These are phyloP conservation scores for Gallinago nigripennis DNA, from an alignment of 2,797 vertebrate species.

Conservation along the genomic window DNA sequence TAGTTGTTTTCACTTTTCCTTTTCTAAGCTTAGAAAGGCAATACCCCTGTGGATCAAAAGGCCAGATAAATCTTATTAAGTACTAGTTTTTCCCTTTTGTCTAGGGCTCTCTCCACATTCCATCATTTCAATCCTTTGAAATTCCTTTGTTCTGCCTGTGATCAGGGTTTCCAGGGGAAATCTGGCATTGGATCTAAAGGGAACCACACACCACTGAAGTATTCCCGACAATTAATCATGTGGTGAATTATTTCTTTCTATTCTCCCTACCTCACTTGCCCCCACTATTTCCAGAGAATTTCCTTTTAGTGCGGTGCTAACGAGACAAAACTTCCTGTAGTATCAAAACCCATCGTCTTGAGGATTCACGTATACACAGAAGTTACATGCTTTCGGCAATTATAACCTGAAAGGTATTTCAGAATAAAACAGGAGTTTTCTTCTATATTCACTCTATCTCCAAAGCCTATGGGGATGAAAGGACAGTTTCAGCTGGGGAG, in stretches of 20 bases:
- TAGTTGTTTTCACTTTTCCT: slow-evolving; percentile 1
- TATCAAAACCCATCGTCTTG: not conserved
- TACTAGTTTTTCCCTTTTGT: slow-evolving; percentile 68
- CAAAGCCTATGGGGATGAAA: not conserved
- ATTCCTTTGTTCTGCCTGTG: slow-evolving; percentile 71
- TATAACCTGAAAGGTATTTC: not conserved
- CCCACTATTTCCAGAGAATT: slow-evolving; percentile 42
- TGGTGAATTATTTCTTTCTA: slow-evolving; percentile 57
- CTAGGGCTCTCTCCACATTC: slow-evolving; percentile 68
- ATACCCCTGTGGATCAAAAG: slow-evolving; percentile 52
- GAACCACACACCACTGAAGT: slow-evolving; percentile 64
- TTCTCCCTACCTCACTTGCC: not conserved
- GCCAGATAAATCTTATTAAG: slow-evolving; percentile 74
- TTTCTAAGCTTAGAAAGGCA: slow-evolving; percentile 46
- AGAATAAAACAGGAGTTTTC: not conserved
- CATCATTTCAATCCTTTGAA: slow-evolving; percentile 72
- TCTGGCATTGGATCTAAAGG: slow-evolving; percentile 82
- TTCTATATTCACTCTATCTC: not conserved
- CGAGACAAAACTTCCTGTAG: not conserved
- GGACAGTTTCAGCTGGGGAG: not conserved
- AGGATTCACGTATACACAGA: not conserved
- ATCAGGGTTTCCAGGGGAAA: slow-evolving; percentile 68
- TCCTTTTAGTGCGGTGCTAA: not conserved
- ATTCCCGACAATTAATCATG: slow-evolving; percentile 72
- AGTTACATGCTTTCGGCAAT: not conserved